Conservation (phyloP, 2,888 invertebrate genomes). For the Nebria brevicollis region DNA sequence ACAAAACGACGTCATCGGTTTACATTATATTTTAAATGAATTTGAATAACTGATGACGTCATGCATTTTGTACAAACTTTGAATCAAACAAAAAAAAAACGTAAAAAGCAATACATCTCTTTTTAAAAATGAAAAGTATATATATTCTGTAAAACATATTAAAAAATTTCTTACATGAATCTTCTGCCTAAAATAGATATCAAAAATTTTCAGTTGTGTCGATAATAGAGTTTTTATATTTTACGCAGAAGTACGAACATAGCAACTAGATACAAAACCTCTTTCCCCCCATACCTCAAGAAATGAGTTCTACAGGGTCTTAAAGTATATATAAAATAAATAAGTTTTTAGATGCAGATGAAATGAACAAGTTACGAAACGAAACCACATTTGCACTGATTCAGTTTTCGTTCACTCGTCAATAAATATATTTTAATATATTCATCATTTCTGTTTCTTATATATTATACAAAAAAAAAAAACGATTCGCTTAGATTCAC, state of each 20-base stretch:
- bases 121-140: constrained; percentile 31
- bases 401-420: constrained; percentile 7
- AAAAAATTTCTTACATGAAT: constrained; percentile 41
- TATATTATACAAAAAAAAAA: too few relatives aligned
- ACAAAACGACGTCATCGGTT: constrained; percentile 24
- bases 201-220: not conserved
- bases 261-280: constrained; percentile 35
- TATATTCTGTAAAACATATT: constrained; percentile 18
- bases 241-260: constrained; percentile 36
- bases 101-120: constrained; percentile 45
- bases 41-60: constrained; percentile 21
- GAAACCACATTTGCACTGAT: not conserved
- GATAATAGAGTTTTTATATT: constrained; percentile 22
- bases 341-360: constrained; percentile 36
- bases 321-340: constrained; percentile 21
- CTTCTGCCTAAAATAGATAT: constrained; percentile 42
- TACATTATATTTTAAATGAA: constrained; percentile 11
- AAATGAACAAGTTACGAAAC: not conserved
- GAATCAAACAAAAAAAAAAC: constrained; percentile 16
- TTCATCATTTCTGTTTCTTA: not conserved
- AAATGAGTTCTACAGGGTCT: constrained; percentile 47
- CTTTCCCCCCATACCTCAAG: constrained; percentile 38
- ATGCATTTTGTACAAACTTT: constrained; percentile 29
- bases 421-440: not conserved
- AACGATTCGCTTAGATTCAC: too few relatives aligned